Evolutionary conservation across 2,797 vertebrate species (phyloP).

Genomic region (Florisuga fusca): DNA sequence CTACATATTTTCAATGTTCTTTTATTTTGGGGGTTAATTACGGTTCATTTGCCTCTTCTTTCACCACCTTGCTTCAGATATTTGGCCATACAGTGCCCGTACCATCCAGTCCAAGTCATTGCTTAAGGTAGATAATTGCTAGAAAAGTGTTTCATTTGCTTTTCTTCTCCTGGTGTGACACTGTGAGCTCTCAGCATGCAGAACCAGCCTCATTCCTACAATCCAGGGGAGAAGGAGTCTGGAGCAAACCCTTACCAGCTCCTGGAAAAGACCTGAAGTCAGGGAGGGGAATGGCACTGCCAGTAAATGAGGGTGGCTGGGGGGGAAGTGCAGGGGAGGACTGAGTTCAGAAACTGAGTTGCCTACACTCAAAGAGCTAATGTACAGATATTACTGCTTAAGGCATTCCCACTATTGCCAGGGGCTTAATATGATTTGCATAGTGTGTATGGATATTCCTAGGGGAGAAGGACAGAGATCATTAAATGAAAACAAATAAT

Average conservation of each 20-base stretch:
- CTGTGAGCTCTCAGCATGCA: accelerated
- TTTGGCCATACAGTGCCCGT: not conserved
- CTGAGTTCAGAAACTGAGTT: not conserved
- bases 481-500: slow-evolving; percentile 67
- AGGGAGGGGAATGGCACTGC: not conserved
- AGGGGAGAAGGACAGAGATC: slow-evolving; percentile 45
- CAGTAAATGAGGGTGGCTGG: not conserved
- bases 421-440: slow-evolving; percentile 62
- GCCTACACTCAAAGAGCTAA: not conserved
- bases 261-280: not conserved
- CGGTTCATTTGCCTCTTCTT: not conserved
- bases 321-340: not conserved
- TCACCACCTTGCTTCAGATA: not conserved
- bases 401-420: slow-evolving; percentile 35
- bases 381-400: slow-evolving; percentile 7
- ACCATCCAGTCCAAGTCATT: not conserved
- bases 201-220: not conserved
- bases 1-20: not conserved
- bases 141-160: not conserved
- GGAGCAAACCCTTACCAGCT: not conserved
- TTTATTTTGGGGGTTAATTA: not conserved
- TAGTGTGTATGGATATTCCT: slow-evolving; percentile 32
- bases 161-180: not conserved
- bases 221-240: not conserved
- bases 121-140: not conserved